Evolutionary conservation across 2,113 vertebrate species (phyloP).

Genomic region (Gasterosteus aculeatus): DNA sequence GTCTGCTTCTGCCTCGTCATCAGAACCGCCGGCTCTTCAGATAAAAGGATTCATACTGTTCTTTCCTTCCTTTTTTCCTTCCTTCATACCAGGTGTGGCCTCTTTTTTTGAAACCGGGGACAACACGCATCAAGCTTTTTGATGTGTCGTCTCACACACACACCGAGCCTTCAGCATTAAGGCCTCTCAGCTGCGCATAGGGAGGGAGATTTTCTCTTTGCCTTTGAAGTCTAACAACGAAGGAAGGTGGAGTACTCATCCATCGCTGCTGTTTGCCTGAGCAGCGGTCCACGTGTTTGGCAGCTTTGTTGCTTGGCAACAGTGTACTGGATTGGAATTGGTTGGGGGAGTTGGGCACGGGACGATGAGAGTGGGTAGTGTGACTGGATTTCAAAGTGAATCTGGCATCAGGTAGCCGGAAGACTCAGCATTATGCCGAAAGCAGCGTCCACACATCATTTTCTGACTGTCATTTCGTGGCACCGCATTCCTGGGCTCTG

Average conservation of each 20-base stretch:
- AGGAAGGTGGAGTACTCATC: conserved; percentile 55
- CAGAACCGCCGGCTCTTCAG: not conserved
- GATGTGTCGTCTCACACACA: conserved; percentile 22
- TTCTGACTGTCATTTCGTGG: conserved; percentile 37
- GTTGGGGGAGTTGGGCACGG: conserved; percentile 44
- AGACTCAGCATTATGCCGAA: conserved; percentile 59
- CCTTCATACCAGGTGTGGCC: not conserved
- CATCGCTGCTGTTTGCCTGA: conserved; percentile 39
- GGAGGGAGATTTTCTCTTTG: not conserved
- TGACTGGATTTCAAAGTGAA: conserved; percentile 55
- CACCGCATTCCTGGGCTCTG: conserved; percentile 55
- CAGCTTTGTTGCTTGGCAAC: conserved; percentile 80
- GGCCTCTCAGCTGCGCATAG: not conserved
- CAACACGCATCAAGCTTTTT: conserved; percentile 31
- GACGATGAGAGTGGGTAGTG: conserved; percentile 54
- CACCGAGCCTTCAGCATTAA: conserved; percentile 7
- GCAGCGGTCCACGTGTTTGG: conserved; percentile 66
- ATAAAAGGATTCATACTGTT: conserved; percentile 31
- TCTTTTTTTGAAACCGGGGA: not conserved
- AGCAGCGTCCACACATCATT: not conserved
- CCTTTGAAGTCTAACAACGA: conserved; percentile 53
- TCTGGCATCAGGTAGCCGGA: conserved; percentile 49
- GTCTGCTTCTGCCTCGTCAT: conserved; percentile 12
- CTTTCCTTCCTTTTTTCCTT: conserved; percentile 37
- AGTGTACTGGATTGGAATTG: conserved; percentile 60